phyloP scores from a whole-genome alignment of 2,113 vertebrate genomes.

The Perca schrenkii region DNA sequence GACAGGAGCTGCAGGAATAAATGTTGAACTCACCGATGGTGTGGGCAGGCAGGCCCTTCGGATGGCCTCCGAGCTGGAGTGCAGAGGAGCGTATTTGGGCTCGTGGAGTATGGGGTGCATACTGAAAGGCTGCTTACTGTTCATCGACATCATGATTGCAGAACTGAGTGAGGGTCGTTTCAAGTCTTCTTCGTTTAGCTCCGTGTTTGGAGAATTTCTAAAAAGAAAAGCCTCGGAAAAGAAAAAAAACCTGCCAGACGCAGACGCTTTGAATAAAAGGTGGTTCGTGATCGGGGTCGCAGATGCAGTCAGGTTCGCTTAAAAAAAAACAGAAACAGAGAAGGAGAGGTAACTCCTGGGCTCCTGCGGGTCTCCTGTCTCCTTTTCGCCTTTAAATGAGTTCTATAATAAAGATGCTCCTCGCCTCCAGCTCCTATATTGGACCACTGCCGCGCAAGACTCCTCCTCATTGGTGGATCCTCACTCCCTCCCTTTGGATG shows the following conservation, averaged over 20 bases:
- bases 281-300: neutral
- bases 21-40: conserved; percentile 87
- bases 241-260: neutral
- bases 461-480: conserved; percentile 67
- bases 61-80: conserved; percentile 92
- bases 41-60: conserved; percentile 91
- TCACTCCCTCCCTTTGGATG: conserved; percentile 13
- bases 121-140: conserved; percentile 94
- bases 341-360: conserved; percentile 54
- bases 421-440: conserved; percentile 80
- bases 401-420: conserved; percentile 74
- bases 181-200: conserved; percentile 68
- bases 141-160: conserved; percentile 95
- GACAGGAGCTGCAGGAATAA: neutral
- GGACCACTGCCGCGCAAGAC: conserved; percentile 54
- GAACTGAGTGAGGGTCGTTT: conserved; percentile 72
- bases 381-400: conserved; percentile 52
- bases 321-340: neutral
- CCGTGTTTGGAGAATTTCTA: conserved; percentile 65
- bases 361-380: conserved; percentile 54
- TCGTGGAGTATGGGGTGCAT: conserved; percentile 95
- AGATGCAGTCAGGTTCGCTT: neutral
- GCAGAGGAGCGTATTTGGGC: conserved; percentile 92
- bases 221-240: conserved; percentile 26
- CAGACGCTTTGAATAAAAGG: neutral